These are phyloP conservation scores for Cerastoderma edule DNA, from an alignment of 2,888 invertebrate species.

Conservation along the genomic window DNA sequence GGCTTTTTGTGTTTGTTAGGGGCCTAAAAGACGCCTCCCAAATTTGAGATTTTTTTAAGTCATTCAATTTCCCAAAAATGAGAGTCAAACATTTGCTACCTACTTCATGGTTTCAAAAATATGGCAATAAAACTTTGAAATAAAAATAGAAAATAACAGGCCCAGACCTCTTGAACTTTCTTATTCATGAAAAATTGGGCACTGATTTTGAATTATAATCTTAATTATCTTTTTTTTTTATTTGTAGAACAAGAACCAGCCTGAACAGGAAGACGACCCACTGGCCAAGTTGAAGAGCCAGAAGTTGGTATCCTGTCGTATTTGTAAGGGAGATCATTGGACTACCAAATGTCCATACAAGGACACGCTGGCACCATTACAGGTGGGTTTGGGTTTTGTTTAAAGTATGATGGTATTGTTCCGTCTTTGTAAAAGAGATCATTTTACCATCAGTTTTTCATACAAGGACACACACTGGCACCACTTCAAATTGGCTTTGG, in stretches of 20 bases:
- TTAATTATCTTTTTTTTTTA: neutral
- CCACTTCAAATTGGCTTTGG: conserved; percentile 81
- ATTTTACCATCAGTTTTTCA: conserved; percentile 99
- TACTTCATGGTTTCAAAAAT: no score
- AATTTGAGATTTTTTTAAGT: no score
- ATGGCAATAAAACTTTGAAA: no score
- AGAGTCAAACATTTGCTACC: no score
- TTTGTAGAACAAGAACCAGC: conserved; percentile 89
- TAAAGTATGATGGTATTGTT: conserved; percentile 76
- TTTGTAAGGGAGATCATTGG: conserved; percentile 94
- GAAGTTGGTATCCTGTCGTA: conserved; percentile 83
- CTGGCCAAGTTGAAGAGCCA: conserved; percentile 91
- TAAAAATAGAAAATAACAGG: no score
- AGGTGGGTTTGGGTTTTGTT: conserved; percentile 69
- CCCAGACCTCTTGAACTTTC: no score
- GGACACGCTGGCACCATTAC: conserved; percentile 88
- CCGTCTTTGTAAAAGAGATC: conserved; percentile 89
- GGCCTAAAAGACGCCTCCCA: no score
- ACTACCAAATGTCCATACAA: conserved; percentile 99
- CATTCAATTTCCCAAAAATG: no score
- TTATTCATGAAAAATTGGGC: no score
- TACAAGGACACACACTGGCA: conserved; percentile 94
- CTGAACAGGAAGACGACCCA: conserved; percentile 93
- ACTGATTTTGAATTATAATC: neutral
- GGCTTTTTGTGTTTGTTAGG: no score